Base-by-base conservation (phyloP, 2,797 vertebrate genomes). In the Galago senegalensis region DNA sequence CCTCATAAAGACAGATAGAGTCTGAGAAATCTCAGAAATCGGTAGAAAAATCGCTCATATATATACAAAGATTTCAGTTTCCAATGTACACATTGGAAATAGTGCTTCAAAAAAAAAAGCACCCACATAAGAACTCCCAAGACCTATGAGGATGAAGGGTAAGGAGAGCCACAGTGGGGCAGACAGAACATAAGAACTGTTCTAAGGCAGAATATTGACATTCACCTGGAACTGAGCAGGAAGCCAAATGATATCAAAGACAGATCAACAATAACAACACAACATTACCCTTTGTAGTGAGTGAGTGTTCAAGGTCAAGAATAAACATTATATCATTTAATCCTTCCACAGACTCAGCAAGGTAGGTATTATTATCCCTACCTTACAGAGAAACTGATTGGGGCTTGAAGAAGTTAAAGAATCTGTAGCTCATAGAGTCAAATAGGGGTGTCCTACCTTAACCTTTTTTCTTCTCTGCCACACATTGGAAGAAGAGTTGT, bases 311-410 rank as follows among this genome's bases (percentile, higher is more conserved):
- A 86, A 75, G 37, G 43, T 20, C 37, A 70, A 43, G 20, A 80
- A 96, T 58, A 17, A 85, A 56, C 3, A 14, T 20, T 17, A 40
- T 53, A 16, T 7, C 37, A 29, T 81, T 82, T 93, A 63, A 80
- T 72, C 29, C 18, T 79, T 58, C 77, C 0, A 37, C 8, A 5
- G 37, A 43, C 8, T 89, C 82, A 69, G 34, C 23, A 79, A 56
- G 17, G 17, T 29, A 80, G 72, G 12, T 60, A 31, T 91, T 60
- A 40, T 65, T 56, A 60, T 29, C 56, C 25, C 27, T 56, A 31
- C 9, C 25, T 79, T 89, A 80, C 34, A 88, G 63, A 90, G 27
- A 95, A 95, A 88, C 34, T 31, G 12, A 79, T 40, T 77, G 27
- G 40, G 23, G 3, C 16, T 72, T 21, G 49, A 23, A 79, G 58